Base-by-base conservation (phyloP, 23 tunicate species). In the Phallusia fumigata region DNA sequence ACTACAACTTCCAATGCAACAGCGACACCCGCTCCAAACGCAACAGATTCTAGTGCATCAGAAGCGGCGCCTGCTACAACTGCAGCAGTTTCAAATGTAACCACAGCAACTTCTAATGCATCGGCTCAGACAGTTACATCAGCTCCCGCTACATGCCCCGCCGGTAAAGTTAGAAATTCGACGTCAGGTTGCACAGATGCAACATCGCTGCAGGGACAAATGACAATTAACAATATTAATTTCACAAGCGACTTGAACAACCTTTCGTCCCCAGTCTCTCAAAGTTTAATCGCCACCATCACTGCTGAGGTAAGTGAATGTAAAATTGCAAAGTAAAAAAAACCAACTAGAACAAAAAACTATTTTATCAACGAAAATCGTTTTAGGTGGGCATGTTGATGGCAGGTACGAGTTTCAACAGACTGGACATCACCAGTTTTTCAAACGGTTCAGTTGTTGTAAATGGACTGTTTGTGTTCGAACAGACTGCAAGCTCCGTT, bases 371-470 rank as follows among this genome's bases (percentile, higher is more conserved):
- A 10, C 47, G 47, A 40, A 40, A 40, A 40, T 3, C 28, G 69
- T 58, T 58, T 21, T 24, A 58, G 69, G 69, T 58, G 11, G 28
- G 13, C 11, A 58, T 8, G 3, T 58, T 58, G 28, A 21, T 58
- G 69, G 69, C 26, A 3, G 28, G 28, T 13, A 58, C 69, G 13
- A 58, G 28, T 24, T 58, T 58, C 13, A 33, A 74, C 44, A 74
- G 10, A 5, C n/a, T 74, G 44, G n/a, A 74, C n/a, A 31, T 74
- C 35, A 74, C 22, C 78, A 16, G 44, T 24, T 34, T 74, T 15
- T 11, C 78, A 31, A 36, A 35, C n/a, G 81, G 81, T 36, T 77
- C 81, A 2, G 81, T 77, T 45, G 18, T 77, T 36, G 81, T 36
- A 8, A 58, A 35, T 22, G 81, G 28, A 19, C 26, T 32, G 22